Conservation (phyloP, 2,797 vertebrate species). For the Gymnodraco acuticeps region DNA sequence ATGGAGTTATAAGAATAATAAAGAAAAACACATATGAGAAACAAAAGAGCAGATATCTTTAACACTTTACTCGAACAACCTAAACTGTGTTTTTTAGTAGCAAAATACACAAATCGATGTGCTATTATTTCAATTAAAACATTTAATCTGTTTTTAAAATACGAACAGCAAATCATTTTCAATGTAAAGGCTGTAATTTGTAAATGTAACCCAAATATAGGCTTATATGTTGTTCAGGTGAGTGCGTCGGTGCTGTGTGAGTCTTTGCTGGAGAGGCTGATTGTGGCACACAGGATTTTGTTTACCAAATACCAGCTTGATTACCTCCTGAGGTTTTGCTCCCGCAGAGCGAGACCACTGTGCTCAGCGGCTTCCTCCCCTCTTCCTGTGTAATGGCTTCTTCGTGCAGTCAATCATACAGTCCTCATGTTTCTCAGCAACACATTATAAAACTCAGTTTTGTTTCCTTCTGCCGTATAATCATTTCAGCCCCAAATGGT, state of each 20-base stretch:
- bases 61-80: too few relatives aligned
- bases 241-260: background rate
- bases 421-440: constrained; percentile 45
- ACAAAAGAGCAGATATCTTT: background rate
- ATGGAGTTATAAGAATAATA: background rate
- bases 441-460: constrained; percentile 41
- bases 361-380: constrained; percentile 66
- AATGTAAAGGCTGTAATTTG: background rate
- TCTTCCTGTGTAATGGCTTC: constrained; percentile 72
- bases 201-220: background rate
- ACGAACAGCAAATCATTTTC: background rate
- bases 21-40: background rate
- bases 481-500: background rate
- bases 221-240: background rate
- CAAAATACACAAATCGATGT: too few relatives aligned
- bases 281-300: constrained; percentile 64
- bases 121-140: background rate
- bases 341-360: constrained; percentile 68
- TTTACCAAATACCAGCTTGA: constrained; percentile 75
- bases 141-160: background rate
- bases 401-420: constrained; percentile 70
- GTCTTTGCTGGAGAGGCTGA: constrained; percentile 50
- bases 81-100: too few relatives aligned
- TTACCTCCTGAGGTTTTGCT: constrained; percentile 74
- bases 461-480: constrained; percentile 21